Evolutionary conservation across 2,113 vertebrate genomes (phyloP), one percentile per base, ranked within the genome.

Genomic region (Hydropotes inermis): DNA sequence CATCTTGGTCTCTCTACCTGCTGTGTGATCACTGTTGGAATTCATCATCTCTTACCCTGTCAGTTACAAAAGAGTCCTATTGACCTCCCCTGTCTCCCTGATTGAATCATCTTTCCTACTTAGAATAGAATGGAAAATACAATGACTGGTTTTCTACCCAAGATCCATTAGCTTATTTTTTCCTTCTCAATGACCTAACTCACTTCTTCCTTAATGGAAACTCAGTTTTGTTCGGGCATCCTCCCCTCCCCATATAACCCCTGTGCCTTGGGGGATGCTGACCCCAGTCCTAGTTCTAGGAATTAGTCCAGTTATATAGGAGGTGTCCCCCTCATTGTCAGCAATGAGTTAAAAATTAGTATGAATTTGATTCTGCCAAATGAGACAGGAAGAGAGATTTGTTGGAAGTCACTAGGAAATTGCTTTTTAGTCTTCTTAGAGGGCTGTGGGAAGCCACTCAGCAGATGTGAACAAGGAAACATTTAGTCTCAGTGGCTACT

Each of bases 31-130:
- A 33, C 45, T 17, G 9, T 54, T 79, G 76, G 45, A 9, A 27
- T 61, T 43, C 45, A n/a, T 52, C n/a, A 25, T 25, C 43, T 27
- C 45, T 54, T 81, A 27, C 55, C 43, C 55, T 64, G 85, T 81
- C 74, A n/a, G 11, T 64, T 54, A 94, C 13, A 10, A 28, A 45
- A 64, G 57, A 23, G n/a, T 13, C 57, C n/a, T 2, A 1, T 30
- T 61, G n/a, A 13, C 43, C 7, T 13, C 25, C 45, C 28, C 3
- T 17, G 8, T 13, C n/a, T 10, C 27, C 33, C 45, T 0, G 0
- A 9, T 33, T 1, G 3, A 60, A 33, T 14, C n/a, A 6, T 33
- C 55, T 87, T 79, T 74, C n/a, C 28, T 57, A 50, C 7, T 52
- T 45, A 14, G 6, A 50, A 21, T 33, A 33, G 45, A 52, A 57